phyloP scores from a whole-genome alignment of 2,888 invertebrate species.

The Stegana nigrithorax region DNA sequence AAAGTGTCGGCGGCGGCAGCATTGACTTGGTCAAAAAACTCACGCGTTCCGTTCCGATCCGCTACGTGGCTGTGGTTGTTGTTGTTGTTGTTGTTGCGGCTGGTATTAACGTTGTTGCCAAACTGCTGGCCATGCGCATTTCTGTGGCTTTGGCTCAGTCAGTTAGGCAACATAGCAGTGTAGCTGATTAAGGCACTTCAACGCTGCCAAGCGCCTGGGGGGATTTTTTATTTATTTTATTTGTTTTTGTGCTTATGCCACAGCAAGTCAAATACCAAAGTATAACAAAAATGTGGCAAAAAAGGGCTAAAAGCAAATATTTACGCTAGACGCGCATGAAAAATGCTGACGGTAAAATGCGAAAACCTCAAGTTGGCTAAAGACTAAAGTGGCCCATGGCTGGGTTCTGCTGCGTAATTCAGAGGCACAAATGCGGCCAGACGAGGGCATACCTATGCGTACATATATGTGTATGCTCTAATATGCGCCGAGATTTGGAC shows the following conservation, averaged over 20 bases:
- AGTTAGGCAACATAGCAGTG: neutral
- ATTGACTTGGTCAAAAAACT: neutral
- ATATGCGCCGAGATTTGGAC: no score
- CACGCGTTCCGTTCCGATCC: no score
- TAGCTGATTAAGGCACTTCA: neutral
- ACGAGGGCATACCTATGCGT: no score
- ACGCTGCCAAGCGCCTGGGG: neutral
- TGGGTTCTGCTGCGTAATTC: no score
- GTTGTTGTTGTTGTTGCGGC: no score
- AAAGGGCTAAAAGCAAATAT: constrained; percentile 2
- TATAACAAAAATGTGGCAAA: neutral
- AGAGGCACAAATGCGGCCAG: no score
- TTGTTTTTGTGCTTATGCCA: neutral
- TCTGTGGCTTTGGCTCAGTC: neutral
- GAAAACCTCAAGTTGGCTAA: no score
- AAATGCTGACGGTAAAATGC: no score
- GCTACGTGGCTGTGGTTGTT: no score
- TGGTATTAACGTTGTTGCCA: neutral
- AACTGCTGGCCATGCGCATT: neutral
- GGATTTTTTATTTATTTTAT: no score
- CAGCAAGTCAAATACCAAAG: neutral
- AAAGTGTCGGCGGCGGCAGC: neutral
- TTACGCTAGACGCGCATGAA: neutral
- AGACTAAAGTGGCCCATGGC: no score
- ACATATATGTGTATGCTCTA: no score